Evolutionary conservation across 2,797 vertebrate species (phyloP), one percentile per base, ranked within the genome.

Genomic region (Nannoperca australis): DNA sequence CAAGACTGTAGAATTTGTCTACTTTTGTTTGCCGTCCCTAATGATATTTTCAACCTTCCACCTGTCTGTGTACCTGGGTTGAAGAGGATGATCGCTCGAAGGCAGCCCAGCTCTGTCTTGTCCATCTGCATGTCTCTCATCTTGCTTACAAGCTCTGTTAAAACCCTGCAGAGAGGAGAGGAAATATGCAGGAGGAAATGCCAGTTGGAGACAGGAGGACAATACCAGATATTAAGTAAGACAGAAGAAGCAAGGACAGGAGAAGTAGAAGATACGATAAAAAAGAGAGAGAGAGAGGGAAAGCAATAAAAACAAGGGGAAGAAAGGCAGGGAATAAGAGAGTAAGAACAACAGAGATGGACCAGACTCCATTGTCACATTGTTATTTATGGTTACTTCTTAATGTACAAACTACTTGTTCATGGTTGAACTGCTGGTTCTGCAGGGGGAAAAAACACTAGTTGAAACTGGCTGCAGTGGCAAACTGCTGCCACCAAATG

Each of bases 71-170:
- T 86, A 98, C 97, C 97, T 87, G 97, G 97, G 78, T 98, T 98
- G 89, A 98, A 98, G 79, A 98, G 96, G 76, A 97, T 96, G 85
- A 97, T 97, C 63, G 96, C 96, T 79, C 96, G 91, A 40, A 97
- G 95, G 85, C 96, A 97, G 73, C 96, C 96, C 67, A 98, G 95
- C 89, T 98, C 97, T 0, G 97, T 97, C 95, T 98, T 98, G 91
- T 98, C 97, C 97, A 98, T 98, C 84, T 97, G 96, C 97, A 98
- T 98, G 92, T 98, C 97, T 62, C 97, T 96, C 97, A 98, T 98
- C 92, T 98, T 98, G 84, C 97, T 98, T 53, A 98, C 97, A 70
- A 98, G 94, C 91, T 98, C 97, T 1, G 97, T 98, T 87, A 98
- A 94, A 85, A 98, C 97, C 93, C 97, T 98, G 94, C 2, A 60